Conservation (phyloP, 2,113 vertebrate genomes). For the Sceloporus tristichus region DNA sequence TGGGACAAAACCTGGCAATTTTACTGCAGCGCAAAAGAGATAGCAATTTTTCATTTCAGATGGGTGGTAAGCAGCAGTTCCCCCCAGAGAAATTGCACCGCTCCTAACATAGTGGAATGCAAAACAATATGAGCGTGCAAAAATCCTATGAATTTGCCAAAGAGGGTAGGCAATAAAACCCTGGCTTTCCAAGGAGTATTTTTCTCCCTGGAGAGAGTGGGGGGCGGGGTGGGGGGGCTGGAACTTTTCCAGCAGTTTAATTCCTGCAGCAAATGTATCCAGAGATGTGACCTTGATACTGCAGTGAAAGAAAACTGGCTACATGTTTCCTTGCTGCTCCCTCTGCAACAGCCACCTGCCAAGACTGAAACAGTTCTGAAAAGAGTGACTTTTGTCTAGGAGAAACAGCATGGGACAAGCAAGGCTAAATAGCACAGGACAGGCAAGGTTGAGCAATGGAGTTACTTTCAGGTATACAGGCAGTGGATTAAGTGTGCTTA, state of each 20-base stretch:
- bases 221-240: not conserved
- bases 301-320: not conserved
- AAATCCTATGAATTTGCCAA: not conserved
- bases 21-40: not conserved
- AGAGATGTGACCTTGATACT: not conserved
- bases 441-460: not conserved
- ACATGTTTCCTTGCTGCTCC: not conserved
- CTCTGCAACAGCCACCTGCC: not conserved
- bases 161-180: not conserved
- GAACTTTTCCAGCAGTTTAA: not conserved
- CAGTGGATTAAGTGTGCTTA: not conserved
- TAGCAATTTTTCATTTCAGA: not conserved
- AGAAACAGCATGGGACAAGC: not conserved
- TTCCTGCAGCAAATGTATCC: not conserved
- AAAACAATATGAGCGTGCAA: not conserved
- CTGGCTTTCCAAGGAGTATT: not conserved
- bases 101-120: not conserved
- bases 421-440: not conserved
- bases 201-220: not conserved
- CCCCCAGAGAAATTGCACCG: not conserved
- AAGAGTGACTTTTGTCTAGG: conserved; percentile 7
- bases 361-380: conserved; percentile 5
- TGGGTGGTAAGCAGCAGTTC: not conserved
- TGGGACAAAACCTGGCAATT: conserved; percentile 4
- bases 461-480: not conserved